A percentile compares a stretch with the other conserved stretches of the same genome.
These are phyloP conservation scores for Hecatera dysodea DNA, from an alignment of 2,888 invertebrate genomes.

Conservation along the genomic window DNA sequence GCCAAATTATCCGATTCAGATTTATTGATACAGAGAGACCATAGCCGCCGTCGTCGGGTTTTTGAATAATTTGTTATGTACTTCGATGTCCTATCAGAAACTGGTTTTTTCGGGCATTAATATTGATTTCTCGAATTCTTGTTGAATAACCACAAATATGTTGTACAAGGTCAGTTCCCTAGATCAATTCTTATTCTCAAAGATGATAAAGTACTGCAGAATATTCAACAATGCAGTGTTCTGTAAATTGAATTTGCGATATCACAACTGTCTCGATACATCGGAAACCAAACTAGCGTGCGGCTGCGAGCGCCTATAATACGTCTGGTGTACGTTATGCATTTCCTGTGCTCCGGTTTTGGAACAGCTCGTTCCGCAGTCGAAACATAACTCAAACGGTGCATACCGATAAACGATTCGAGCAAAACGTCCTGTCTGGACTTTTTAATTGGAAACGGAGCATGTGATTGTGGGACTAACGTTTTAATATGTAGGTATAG, in stretches of 20 bases:
- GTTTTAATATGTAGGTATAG: not conserved
- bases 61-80: slow-evolving; percentile 47
- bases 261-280: slow-evolving; percentile 53
- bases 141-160: slow-evolving; percentile 1
- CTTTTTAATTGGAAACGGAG: slow-evolving; percentile 47
- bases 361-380: slow-evolving; percentile 64
- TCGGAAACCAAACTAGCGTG: slow-evolving; percentile 62
- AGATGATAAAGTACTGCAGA: not conserved
- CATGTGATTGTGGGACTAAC: not conserved
- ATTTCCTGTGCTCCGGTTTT: slow-evolving; percentile 75
- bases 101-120: slow-evolving; percentile 23
- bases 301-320: slow-evolving; percentile 47
- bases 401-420: slow-evolving; percentile 54
- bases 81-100: slow-evolving; percentile 24
- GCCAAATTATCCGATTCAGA: slow-evolving; percentile 81
- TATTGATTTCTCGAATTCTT: slow-evolving; percentile 30
- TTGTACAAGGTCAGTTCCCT: slow-evolving; percentile 3
- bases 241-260: slow-evolving; percentile 61
- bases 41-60: slow-evolving; percentile 42
- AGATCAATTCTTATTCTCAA: not conserved
- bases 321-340: slow-evolving; percentile 65
- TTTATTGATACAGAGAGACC: slow-evolving; percentile 71
- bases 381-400: slow-evolving; percentile 63
- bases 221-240: slow-evolving; percentile 34
- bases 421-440: slow-evolving; percentile 35